Evolutionary conservation across 2,888 invertebrate genomes (phyloP).

Genomic region (Chydorus sphaericus): DNA sequence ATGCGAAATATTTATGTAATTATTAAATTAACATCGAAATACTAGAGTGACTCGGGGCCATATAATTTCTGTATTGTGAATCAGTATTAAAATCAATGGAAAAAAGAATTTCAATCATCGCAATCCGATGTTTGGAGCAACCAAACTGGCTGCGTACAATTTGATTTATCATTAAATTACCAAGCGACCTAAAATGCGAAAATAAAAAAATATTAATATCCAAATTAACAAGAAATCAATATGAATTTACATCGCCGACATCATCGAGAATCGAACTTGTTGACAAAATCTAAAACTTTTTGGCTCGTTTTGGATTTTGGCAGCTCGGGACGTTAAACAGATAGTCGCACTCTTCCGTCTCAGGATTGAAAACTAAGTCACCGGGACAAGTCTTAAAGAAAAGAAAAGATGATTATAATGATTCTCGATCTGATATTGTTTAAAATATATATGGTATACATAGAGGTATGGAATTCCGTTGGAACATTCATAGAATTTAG

Average conservation of each 20-base stretch:
- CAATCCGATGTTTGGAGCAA: too few species aligned
- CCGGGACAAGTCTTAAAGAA: background rate
- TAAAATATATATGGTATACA: background rate
- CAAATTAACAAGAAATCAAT: background rate
- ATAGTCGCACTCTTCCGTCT: background rate
- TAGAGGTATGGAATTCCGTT: background rate
- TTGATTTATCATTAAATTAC: too few species aligned
- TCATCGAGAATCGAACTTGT: background rate
- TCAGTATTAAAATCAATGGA: too few species aligned
- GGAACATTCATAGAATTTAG: background rate
- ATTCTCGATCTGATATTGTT: background rate
- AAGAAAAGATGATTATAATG: background rate
- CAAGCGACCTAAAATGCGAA: too few species aligned
- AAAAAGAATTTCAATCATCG: too few species aligned
- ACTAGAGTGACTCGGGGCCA: too few species aligned
- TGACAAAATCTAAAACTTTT: background rate
- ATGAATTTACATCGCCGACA: background rate
- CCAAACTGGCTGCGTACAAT: too few species aligned
- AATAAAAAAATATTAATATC: too few species aligned
- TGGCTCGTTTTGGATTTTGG: background rate
- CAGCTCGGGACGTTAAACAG: background rate
- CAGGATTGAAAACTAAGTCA: background rate
- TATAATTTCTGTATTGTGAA: too few species aligned
- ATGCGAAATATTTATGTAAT: too few species aligned
- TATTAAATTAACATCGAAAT: too few species aligned